Base-by-base conservation (phyloP, 2,797 vertebrate genomes). In the Molothrus aeneus region DNA sequence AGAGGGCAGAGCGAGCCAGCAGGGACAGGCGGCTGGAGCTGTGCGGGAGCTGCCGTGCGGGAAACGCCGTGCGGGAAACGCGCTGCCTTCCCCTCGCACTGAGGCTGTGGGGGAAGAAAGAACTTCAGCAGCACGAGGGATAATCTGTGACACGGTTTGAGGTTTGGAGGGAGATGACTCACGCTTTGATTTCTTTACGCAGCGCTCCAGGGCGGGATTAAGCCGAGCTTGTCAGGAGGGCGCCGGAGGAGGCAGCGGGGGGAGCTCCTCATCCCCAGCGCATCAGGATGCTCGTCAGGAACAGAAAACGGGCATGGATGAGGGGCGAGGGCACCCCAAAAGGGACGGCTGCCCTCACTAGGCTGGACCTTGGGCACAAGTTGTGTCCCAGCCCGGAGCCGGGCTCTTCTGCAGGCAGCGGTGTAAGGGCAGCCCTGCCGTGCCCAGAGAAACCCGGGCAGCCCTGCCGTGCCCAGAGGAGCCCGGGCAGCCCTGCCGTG, bases 151-250 rank as follows among this genome's bases (percentile, higher is more conserved):
- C 74, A 80, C 2, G 87, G 78, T 57, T 10, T 85, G 92, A 72
- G 90, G 88, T 91, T 95, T 91, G 81, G 71, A 74, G 53, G 17
- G 63, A 50, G 66, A 50, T 92, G 87, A 92, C 18, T 93, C 90
- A 90, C 5, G 4, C 71, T 63, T 74, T 81, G 79, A 68, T 88
- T 80, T 43, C 86, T 47, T 32, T 7, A 45, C 4, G 4, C 59
- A 72, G 85, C 3, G 26, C 90, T 81, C 45, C 75, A 32, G 90
- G 90, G 90, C 86, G 57, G 82, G 94, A 91, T 94, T 90, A 92
- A 92, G 48, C 65, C 2, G 1, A 9, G 74, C n/a, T 79, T 54
- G 53, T 13, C 54, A 43, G 71, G 65, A 34, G 74, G 38, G 74
- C 59, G 80, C 42, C 2, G 11, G 6, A 1, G n/a, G 13, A 75